These are phyloP conservation scores for Pachyseris speciosa DNA, from an alignment of 64 coral and sea anemone genomes.

Conservation along the genomic window DNA sequence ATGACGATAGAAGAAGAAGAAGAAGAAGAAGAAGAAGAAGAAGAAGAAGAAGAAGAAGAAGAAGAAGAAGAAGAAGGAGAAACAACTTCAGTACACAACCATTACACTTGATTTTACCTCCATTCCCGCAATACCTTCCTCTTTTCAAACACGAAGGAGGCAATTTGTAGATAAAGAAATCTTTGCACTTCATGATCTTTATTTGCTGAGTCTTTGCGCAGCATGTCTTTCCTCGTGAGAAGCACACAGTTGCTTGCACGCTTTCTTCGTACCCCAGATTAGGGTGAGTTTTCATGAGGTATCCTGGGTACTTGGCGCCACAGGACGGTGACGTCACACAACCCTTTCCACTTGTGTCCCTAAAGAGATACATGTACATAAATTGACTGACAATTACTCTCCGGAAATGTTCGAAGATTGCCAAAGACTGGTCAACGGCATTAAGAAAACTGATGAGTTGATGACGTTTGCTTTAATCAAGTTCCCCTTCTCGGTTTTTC, in stretches of 20 bases:
- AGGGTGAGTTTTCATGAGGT: constrained; percentile 5
- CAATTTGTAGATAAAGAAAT: constrained; percentile 25
- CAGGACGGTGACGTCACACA: constrained; percentile 5
- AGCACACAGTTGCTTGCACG: neutral
- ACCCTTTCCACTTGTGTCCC: neutral
- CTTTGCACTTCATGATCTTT: neutral
- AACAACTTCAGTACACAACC: neutral
- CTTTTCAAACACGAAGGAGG: neutral
- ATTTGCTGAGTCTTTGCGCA: constrained; percentile 11
- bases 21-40: neutral
- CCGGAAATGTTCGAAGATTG: too few species aligned
- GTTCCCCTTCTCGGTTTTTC: too few species aligned
- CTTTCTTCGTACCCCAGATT: neutral
- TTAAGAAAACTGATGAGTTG: too few species aligned
- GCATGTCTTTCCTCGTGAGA: neutral
- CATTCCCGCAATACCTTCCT: neutral
- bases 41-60: neutral
- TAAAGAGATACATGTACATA: neutral
- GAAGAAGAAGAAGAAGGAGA: neutral
- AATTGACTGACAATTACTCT: too few species aligned
- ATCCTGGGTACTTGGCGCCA: constrained; percentile 16
- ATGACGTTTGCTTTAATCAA: too few species aligned
- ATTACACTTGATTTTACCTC: neutral
- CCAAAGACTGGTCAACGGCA: too few species aligned
- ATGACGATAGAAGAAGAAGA: too few species aligned